Evolutionary conservation across 1,140 invertebrate genomes (phyloP).

Genomic region (Nymphalis io): DNA sequence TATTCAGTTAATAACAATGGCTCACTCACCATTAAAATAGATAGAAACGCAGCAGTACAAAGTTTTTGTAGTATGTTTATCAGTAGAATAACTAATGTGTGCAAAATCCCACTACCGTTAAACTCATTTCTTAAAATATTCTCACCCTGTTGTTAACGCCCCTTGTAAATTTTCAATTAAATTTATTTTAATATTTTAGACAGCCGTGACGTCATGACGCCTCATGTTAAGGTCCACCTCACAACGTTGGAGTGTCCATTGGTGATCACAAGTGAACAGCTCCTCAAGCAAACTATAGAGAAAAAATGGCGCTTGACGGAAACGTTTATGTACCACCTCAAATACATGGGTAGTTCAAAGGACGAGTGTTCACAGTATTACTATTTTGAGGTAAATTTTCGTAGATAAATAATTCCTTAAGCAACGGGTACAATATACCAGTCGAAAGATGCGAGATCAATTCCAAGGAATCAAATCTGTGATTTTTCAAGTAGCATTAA

Average conservation of each 20-base stretch:
- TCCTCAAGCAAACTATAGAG: conserved; percentile 57
- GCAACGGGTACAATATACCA: too few relatives aligned
- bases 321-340: conserved; percentile 50
- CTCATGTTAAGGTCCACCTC: conserved; percentile 44
- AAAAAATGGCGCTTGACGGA: conserved; percentile 56
- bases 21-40: too few relatives aligned
- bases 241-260: conserved; percentile 46
- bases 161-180: not conserved
- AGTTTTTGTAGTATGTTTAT: too few relatives aligned
- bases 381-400: conserved; percentile 61
- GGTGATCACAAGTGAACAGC: conserved; percentile 48
- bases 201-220: conserved; percentile 44
- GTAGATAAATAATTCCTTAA: not conserved
- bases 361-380: conserved; percentile 63
- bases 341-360: conserved; percentile 52
- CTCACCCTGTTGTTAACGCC: too few relatives aligned
- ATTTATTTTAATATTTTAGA: conserved; percentile 35
- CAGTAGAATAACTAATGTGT: too few relatives aligned
- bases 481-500: too few relatives aligned
- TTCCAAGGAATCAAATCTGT: too few relatives aligned
- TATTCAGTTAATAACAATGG: too few relatives aligned
- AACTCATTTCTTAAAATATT: too few relatives aligned
- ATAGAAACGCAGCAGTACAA: too few relatives aligned
- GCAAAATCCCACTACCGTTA: too few relatives aligned
- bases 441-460: too few relatives aligned